Evolutionary conservation across 2,113 vertebrate species (phyloP).

Genomic region (Chaetops frenatus): DNA sequence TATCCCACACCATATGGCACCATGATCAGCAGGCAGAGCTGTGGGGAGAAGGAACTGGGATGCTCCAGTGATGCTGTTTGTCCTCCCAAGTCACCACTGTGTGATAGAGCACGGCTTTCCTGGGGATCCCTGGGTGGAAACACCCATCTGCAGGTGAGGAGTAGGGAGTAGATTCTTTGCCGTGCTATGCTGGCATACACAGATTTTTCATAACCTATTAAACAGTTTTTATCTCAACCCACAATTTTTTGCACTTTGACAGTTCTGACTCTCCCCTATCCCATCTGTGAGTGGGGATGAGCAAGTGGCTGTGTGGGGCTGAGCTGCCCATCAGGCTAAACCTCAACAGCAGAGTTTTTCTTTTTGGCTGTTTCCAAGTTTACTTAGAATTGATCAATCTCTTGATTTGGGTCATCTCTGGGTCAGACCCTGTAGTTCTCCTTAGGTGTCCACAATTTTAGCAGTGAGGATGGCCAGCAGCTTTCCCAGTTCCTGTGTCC

Average conservation of each 20-base stretch:
- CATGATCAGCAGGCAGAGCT: background rate
- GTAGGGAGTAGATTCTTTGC: background rate
- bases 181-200: background rate
- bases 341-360: accelerated
- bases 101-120: background rate
- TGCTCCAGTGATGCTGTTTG: accelerated
- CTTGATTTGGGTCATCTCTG: background rate
- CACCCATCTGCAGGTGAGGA: background rate
- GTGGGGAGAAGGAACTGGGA: background rate
- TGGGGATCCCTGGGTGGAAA: background rate
- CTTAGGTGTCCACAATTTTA: background rate
- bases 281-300: background rate
- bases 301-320: background rate
- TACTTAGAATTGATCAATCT: background rate
- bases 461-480: background rate
- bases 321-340: background rate
- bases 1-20: accelerated
- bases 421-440: background rate
- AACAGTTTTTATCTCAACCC: background rate
- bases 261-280: background rate
- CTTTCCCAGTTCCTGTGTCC: background rate
- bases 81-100: accelerated
- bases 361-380: background rate
- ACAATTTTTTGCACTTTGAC: background rate
- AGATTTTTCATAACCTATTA: background rate